Base-by-base conservation (phyloP, 1,140 invertebrate species). In the Brachionus plicatilis region DNA sequence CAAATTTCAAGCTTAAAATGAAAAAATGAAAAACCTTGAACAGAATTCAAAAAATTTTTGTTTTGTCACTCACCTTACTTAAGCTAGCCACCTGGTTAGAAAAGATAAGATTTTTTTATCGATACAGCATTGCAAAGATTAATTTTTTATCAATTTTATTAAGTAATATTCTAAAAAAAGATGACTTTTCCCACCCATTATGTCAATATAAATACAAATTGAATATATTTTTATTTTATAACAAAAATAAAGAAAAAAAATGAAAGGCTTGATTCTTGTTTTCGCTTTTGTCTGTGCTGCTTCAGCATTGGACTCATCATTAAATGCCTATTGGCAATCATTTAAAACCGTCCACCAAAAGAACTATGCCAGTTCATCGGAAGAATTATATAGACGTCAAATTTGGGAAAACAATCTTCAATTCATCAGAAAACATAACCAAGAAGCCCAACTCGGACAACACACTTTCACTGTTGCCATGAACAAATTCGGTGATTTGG, bases 401-500 rank as follows among this genome's bases (percentile, higher is more conserved):
- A 84, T 75, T 27, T 84, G 70, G 66, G 68, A 84, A 65, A 27
- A 33, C 12, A 84, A 84, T 60, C 45, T 84, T 37, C n/a, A 78
- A 75, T 41, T 17, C 14, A 72, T 84, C 37, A 33, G 60, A 60
- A 5, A 76, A 20, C 83, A 84, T 17, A 84, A 84, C 14, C 50
- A 72, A 29, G 27, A 75, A 84, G 68, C 66, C 14, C 45, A 78
- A 41, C 45, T 75, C 6, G 83, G 83, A 14, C 12, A 68, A 3
- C 43, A 84, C 20, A 41, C 43, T 27, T 84, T 72, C n/a, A 53
- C 14, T 41, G 29, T 84, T 33, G 33, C 29, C 2, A 84, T 84
- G 66, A 84, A 84, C 60, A 72, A 84, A 76, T 84, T 75, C 27
- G 70, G 68, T 65, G 83, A 84, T 76, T 65, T 84, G 83, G 43